Conservation (phyloP, 23 tunicate species). For the Aplidium turbinatum region DNA sequence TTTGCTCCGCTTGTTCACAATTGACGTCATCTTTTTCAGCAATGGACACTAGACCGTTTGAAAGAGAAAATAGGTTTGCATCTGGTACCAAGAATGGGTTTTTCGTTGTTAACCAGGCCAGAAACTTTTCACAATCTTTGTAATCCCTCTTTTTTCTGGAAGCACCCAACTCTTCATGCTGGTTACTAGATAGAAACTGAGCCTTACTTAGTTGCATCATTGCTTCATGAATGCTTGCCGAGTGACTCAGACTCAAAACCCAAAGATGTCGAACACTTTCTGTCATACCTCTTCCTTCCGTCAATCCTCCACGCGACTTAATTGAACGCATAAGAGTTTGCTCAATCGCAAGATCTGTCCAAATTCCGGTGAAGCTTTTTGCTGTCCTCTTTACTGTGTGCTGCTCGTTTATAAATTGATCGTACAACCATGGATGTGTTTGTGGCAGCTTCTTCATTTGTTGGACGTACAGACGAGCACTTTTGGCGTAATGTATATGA, state of each 20-base stretch:
- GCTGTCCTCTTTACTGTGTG: constrained; percentile 9
- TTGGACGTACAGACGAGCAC: neutral
- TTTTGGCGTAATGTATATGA: constrained; percentile 11
- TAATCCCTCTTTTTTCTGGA: constrained; percentile 6
- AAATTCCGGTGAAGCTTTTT: neutral
- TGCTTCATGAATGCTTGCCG: too few relatives aligned
- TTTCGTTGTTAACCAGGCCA: neutral
- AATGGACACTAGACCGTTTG: neutral
- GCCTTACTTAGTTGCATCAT: constrained; percentile 6
- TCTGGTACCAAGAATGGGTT: neutral
- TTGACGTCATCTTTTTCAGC: constrained; percentile 7
- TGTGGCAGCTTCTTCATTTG: neutral
- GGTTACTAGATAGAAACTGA: neutral
- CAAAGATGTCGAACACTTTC: constrained; percentile 12
- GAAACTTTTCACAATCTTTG: neutral
- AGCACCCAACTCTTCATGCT: constrained; percentile 1
- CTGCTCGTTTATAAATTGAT: constrained; percentile 1
- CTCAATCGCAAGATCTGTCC: constrained; percentile 24
- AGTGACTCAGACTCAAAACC: constrained; percentile 7
- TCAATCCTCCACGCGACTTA: constrained; percentile 11
- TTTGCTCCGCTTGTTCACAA: constrained; percentile 11
- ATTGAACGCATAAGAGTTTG: constrained; percentile 12
- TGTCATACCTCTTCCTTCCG: constrained; percentile 9
- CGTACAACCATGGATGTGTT: constrained; percentile 6
- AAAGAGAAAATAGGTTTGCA: neutral